Evolutionary conservation across 37 sponge, comb jelly and placozoan species (phyloP), one percentile per base, ranked within the genome.

Genomic region (Eunapius fragilis): DNA sequence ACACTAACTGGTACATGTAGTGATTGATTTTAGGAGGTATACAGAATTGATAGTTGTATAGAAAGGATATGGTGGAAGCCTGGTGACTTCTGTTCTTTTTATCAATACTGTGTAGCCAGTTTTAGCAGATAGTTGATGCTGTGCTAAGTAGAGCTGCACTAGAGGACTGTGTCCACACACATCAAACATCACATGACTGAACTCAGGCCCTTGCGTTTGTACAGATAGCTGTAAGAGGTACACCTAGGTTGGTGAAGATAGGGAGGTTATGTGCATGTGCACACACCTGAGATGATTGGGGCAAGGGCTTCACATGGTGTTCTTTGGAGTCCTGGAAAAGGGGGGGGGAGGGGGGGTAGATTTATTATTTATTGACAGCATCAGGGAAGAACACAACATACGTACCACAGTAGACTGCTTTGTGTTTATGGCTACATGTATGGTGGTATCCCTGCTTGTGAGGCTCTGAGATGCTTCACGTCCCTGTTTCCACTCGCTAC

Each of bases 151-250:
- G 75, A 92, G 84, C 71, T 76, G 70, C 25, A 96, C 96, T 22
- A 96, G 58, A 2, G 96, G 96, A 75, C 96, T 96, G 72, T 91
- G 89, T 2, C 96, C 93, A 86, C 73, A 72, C 25, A 86, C 28
- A 67, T 96, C 80, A 38, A 96, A 91, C 33, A 91, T 47, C 47
- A 80, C 87, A 69, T 88, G 89, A 4, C 86, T 87, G 72, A 96
- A 94, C 48, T 71, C 82, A 22, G 89, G 90, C 9, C 81, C 92
- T 12, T 81, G 77, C 12, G 72, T 33, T 48, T 92, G 74, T 31
- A 25, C 49, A 26, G 83, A 77, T 82, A 89, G 74, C 83, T 84
- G 25, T 3, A 25, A 38, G 31, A 0, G 45, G 58, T 77, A 35
- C n/a, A n/a, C n/a, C n/a, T n/a, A n/a, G n/a, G n/a, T n/a, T n/a